These are phyloP conservation scores for Clivina fossor DNA, from an alignment of 2,888 invertebrate species.

Conservation along the genomic window DNA sequence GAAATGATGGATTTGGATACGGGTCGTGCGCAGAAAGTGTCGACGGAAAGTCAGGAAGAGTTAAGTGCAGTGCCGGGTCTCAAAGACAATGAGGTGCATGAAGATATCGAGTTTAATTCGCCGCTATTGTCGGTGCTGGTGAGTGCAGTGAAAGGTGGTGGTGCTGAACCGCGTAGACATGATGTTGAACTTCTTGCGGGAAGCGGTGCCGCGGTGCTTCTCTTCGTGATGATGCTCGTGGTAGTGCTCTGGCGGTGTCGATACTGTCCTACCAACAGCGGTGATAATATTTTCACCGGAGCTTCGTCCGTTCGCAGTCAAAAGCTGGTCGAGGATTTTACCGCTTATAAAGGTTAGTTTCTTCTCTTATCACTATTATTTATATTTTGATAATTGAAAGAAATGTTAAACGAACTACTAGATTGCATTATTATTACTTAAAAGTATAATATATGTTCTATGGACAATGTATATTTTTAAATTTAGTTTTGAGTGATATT, in stretches of 20 bases:
- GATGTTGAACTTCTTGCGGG: slow-evolving; percentile 62
- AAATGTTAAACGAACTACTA: too few relatives aligned
- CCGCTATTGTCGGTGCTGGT: slow-evolving; percentile 63
- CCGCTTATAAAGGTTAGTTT: slow-evolving; percentile 46
- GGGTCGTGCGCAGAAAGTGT: slow-evolving; percentile 64
- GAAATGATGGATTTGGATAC: slow-evolving; percentile 68
- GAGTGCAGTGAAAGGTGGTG: slow-evolving; percentile 64
- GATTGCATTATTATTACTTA: too few relatives aligned
- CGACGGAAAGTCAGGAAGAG: slow-evolving; percentile 66
- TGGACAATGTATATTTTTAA: too few relatives aligned
- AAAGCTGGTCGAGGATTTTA: slow-evolving; percentile 64
- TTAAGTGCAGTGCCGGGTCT: slow-evolving; percentile 57
- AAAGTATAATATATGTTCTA: too few relatives aligned
- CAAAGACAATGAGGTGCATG: slow-evolving; percentile 45
- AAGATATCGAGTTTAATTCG: slow-evolving; percentile 55
- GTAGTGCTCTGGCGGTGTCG: slow-evolving; percentile 61
- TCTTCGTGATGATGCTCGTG: slow-evolving; percentile 57
- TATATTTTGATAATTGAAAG: too few relatives aligned
- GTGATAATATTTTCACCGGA: slow-evolving; percentile 61
- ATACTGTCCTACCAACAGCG: slow-evolving; percentile 57
- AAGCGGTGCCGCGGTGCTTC: slow-evolving; percentile 59
- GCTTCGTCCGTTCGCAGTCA: slow-evolving; percentile 62
- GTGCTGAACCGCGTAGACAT: slow-evolving; percentile 57
- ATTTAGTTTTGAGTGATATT: too few relatives aligned
- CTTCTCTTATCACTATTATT: neutral